These are phyloP conservation scores for Falco punctatus DNA, from an alignment of 2,113 vertebrate genomes.

Conservation along the genomic window DNA sequence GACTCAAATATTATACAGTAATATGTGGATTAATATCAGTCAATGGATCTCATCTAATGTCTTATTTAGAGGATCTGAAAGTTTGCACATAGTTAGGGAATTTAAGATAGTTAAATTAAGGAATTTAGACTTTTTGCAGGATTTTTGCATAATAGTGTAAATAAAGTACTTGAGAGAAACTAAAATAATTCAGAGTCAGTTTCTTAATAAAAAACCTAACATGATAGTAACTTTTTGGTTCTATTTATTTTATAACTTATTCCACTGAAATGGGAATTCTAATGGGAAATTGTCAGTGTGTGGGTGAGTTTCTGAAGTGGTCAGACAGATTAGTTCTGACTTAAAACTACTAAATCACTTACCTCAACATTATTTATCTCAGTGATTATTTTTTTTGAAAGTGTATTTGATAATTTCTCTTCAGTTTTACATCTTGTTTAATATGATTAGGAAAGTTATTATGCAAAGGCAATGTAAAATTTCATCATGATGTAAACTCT, in stretches of 20 bases:
- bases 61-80: background rate
- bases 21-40: background rate
- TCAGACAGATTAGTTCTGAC: background rate
- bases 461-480: background rate
- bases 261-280: background rate
- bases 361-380: too few species aligned
- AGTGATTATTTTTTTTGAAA: background rate
- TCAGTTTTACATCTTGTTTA: background rate
- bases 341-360: background rate
- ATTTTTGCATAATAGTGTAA: background rate
- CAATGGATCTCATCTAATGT: background rate
- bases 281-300: background rate
- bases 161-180: background rate
- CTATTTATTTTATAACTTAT: background rate
- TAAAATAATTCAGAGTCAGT: background rate
- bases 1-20: background rate
- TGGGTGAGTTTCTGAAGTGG: background rate
- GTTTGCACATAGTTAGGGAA: background rate
- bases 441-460: background rate
- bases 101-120: background rate
- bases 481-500: background rate
- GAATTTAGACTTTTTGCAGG: background rate
- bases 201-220: background rate
- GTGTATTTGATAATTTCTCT: background rate
- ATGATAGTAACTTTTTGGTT: background rate